Percentiles rank a stretch among this genome's conserved stretches.
phyloP scores from a whole-genome alignment of 2,797 vertebrate genomes.

The Sebastes hubbsi region DNA sequence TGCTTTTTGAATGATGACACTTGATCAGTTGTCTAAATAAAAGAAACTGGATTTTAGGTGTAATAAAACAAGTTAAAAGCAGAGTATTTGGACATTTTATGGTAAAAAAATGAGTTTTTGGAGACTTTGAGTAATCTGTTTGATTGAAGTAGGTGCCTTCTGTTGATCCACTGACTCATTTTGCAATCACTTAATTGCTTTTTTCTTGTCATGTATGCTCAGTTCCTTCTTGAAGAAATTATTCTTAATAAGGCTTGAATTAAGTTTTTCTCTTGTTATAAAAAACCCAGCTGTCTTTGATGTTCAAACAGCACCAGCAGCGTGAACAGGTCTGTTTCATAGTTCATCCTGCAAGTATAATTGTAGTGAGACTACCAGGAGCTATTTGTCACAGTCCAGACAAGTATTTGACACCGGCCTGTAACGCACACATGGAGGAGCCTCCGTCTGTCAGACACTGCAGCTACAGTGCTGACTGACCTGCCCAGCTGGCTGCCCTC shows the following conservation, averaged over 20 bases:
- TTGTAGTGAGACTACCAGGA: slow-evolving; percentile 64
- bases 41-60: background rate
- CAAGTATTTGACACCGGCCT: slow-evolving; percentile 81
- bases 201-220: background rate
- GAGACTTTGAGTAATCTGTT: slow-evolving; percentile 3
- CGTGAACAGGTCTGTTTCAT: slow-evolving; percentile 65
- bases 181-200: slow-evolving; percentile 12
- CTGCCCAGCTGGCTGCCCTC: slow-evolving; percentile 22
- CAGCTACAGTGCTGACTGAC: slow-evolving; percentile 62
- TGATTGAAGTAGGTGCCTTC: slow-evolving; percentile 2
- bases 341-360: slow-evolving; percentile 62
- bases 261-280: slow-evolving; percentile 29
- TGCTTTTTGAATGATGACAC: background rate
- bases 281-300: slow-evolving; percentile 39
- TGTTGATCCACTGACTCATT: slow-evolving; percentile 16
- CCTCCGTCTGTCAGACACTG: slow-evolving; percentile 72
- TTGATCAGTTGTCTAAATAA: background rate
- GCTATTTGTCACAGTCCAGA: slow-evolving; percentile 80
- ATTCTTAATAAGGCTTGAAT: slow-evolving; percentile 12
- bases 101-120: background rate
- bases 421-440: slow-evolving; percentile 66
- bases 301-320: slow-evolving; percentile 50
- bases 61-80: background rate
- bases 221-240: background rate
- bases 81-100: background rate